A percentile compares a stretch with the other conserved stretches of the same genome.
Evolutionary conservation across 92 coral and sea anemone species (phyloP).

Genomic region (Phymanthus crucifer): DNA sequence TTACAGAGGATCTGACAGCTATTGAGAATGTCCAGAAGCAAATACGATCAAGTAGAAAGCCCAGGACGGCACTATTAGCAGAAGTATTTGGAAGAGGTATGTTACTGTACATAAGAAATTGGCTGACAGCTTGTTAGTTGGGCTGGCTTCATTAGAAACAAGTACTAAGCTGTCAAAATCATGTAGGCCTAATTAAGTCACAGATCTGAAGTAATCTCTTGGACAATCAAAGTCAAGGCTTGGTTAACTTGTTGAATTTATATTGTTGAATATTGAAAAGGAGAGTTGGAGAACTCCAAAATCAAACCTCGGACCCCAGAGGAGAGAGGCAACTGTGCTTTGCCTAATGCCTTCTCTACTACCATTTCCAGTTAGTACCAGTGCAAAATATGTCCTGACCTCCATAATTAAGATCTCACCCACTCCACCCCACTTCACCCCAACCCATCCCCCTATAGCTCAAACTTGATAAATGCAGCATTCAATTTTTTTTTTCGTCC

Average conservation of each 20-base stretch:
- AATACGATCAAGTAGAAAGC: constrained; percentile 67
- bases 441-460: not conserved
- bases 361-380: no score
- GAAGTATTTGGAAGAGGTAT: constrained; percentile 97
- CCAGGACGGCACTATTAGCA: constrained; percentile 80
- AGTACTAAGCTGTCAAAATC: not conserved
- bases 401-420: no score
- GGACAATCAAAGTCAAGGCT: no score
- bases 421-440: not conserved
- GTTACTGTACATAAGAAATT: not conserved
- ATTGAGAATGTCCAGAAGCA: constrained; percentile 87
- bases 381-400: not conserved
- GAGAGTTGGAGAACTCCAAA: no score
- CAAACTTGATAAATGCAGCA: not conserved
- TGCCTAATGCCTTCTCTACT: no score
- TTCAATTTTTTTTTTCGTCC: not conserved
- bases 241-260: no score
- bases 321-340: no score
- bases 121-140: not conserved
- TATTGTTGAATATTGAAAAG: not conserved
- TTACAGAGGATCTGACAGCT: constrained; percentile 75
- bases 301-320: no score
- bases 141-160: no score
- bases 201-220: no score
- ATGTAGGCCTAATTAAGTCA: no score